Evolutionary conservation across 1,140 invertebrate species (phyloP).

Genomic region (Zaprionus taronus): DNA sequence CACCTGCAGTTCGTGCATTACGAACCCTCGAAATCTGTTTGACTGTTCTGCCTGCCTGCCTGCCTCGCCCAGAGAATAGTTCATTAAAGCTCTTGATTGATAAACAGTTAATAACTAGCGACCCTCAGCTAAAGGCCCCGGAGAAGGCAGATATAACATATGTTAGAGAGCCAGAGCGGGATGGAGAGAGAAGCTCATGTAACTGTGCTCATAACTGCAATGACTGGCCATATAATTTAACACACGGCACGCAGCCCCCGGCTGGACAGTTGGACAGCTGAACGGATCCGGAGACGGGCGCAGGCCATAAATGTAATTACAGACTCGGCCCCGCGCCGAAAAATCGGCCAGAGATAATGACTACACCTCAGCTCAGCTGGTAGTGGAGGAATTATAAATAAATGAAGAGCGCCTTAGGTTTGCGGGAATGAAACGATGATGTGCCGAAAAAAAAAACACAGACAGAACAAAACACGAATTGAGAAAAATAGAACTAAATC

Average conservation of each 20-base stretch:
- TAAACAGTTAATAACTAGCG: constrained; percentile 58
- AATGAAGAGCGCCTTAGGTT: constrained; percentile 62
- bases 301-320: constrained; percentile 73
- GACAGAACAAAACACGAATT: constrained; percentile 1
- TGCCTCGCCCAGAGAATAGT: constrained; percentile 5
- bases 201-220: constrained; percentile 68
- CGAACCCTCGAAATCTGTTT: neutral
- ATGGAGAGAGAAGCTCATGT: constrained; percentile 33
- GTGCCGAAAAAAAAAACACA: constrained; percentile 53
- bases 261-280: constrained; percentile 19
- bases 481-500: constrained; percentile 60
- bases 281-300: neutral
- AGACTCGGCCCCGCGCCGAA: constrained; percentile 55
- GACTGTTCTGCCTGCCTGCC: neutral
- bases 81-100: constrained; percentile 53
- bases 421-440: constrained; percentile 64
- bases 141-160: neutral
- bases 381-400: constrained; percentile 43
- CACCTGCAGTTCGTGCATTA: neutral
- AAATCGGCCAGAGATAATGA: constrained; percentile 59
- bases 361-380: constrained; percentile 64
- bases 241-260: constrained; percentile 32
- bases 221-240: constrained; percentile 57
- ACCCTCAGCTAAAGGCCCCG: constrained; percentile 35
- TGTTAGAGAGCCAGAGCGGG: constrained; percentile 2